phyloP scores from a whole-genome alignment of 2,888 invertebrate genomes.

The Argyresthia goedartella region DNA sequence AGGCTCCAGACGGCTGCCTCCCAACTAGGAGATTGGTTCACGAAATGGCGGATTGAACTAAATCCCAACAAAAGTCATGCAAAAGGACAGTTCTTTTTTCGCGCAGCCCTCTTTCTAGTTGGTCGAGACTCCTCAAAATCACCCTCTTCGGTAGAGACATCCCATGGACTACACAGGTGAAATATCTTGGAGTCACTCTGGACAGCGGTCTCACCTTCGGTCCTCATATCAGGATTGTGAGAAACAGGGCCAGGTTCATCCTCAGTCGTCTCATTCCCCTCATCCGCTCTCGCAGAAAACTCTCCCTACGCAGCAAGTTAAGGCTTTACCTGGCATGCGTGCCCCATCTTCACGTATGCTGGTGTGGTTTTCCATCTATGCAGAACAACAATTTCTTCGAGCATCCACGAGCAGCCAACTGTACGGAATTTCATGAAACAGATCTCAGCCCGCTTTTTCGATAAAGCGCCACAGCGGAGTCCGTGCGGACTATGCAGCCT shows the following conservation, averaged over 20 bases:
- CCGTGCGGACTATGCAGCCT: background rate
- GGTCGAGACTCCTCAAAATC: background rate
- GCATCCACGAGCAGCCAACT: background rate
- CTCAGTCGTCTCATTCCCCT: background rate
- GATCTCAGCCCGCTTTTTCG: background rate
- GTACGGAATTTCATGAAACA: too few relatives aligned
- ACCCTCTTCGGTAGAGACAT: background rate
- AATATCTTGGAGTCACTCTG: too few relatives aligned
- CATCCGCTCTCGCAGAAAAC: background rate
- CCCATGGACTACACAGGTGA: too few relatives aligned
- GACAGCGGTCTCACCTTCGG: background rate
- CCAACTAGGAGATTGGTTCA: background rate
- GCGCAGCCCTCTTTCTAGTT: background rate
- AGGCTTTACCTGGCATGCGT: background rate
- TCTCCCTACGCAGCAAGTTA: background rate
- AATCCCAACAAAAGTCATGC: background rate
- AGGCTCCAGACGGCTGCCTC: background rate
- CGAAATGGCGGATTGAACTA: background rate
- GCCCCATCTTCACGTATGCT: background rate
- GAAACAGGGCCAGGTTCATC: background rate
- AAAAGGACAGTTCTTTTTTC: background rate
- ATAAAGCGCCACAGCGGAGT: background rate
- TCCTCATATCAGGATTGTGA: too few relatives aligned
- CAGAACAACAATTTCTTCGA: background rate
- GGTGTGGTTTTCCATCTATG: background rate